phyloP scores from a whole-genome alignment of 2,113 vertebrate species.

The Thymallus thymallus region DNA sequence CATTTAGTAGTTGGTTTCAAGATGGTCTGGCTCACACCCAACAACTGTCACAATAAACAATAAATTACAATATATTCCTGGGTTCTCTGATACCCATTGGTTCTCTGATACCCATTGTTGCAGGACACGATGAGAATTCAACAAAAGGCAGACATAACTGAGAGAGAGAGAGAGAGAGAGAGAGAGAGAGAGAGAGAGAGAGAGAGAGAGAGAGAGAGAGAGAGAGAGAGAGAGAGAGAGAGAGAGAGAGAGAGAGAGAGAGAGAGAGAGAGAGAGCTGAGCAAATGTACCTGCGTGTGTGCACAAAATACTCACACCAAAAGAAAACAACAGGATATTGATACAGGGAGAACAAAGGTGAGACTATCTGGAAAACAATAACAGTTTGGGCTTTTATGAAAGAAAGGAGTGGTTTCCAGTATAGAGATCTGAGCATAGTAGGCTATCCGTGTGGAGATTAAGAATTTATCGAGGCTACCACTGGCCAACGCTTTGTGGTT shows the following conservation, averaged over 20 bases:
- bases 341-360: neutral
- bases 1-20: neutral
- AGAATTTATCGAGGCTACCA: too few species aligned
- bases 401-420: too few species aligned
- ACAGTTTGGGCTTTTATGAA: neutral
- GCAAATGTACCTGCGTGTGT: too few species aligned
- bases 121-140: conserved; percentile 19
- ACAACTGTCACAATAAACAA: conserved; percentile 17
- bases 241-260: neutral
- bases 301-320: neutral
- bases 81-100: conserved; percentile 4
- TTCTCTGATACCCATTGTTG: conserved; percentile 6
- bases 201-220: too few species aligned
- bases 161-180: too few species aligned
- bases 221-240: neutral
- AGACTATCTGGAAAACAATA: neutral
- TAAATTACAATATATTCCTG: conserved; percentile 29
- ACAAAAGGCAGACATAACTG: conserved; percentile 4
- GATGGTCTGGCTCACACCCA: conserved; percentile 23
- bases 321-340: neutral
- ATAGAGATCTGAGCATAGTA: too few species aligned
- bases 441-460: too few species aligned
- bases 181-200: too few species aligned
- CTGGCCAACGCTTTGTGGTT: too few species aligned
- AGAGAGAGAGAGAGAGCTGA: neutral